Evolutionary conservation across 2,113 vertebrate genomes (phyloP).

Genomic region (Coreoperca whiteheadi): DNA sequence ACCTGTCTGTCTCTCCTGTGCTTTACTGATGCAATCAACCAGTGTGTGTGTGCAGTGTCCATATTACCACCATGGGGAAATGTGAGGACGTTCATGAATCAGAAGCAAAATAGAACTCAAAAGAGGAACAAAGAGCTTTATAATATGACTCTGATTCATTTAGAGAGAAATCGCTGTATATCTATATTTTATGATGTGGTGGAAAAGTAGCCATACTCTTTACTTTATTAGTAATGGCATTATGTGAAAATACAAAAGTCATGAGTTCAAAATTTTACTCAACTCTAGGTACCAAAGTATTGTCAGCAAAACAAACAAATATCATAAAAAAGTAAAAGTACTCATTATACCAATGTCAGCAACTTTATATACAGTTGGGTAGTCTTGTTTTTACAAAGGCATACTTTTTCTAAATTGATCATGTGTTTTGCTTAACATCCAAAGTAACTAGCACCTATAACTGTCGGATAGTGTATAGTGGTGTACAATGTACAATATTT

Average conservation of each 20-base stretch:
- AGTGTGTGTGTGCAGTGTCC: background rate
- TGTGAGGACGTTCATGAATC: constrained; percentile 46
- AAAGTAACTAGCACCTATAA: background rate
- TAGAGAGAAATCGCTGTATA: background rate
- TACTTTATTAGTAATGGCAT: background rate
- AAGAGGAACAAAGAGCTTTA: constrained; percentile 43
- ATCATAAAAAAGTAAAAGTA: background rate
- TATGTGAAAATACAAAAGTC: background rate
- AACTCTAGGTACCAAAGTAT: background rate
- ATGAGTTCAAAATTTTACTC: background rate
- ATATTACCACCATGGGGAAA: background rate
- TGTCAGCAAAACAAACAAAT: background rate
- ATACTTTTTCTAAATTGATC: background rate
- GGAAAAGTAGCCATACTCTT: background rate
- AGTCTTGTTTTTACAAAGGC: background rate
- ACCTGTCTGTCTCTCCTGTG: constrained; percentile 7
- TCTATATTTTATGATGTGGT: background rate
- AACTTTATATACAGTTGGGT: too few species aligned
- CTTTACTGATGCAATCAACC: constrained; percentile 14
- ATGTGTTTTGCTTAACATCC: background rate
- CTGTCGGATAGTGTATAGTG: background rate
- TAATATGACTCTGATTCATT: constrained; percentile 25
- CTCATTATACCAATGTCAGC: background rate
- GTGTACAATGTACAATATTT: background rate
- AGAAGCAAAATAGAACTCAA: constrained; percentile 1